These are phyloP conservation scores for Palloptera scutellata DNA, from an alignment of 2,888 invertebrate genomes.

Conservation along the genomic window DNA sequence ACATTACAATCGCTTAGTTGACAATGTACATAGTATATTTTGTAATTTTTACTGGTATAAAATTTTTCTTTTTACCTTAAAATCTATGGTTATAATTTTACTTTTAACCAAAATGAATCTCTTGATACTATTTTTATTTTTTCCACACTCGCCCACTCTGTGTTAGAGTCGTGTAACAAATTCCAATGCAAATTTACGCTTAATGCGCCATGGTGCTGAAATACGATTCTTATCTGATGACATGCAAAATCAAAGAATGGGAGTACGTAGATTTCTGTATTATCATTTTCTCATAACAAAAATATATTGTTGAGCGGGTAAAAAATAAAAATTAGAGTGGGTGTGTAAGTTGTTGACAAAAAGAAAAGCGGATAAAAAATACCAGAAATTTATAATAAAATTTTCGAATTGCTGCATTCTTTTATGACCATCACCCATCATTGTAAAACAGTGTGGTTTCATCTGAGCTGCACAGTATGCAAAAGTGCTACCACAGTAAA, in stretches of 20 bases:
- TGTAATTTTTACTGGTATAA: neutral
- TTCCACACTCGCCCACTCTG: no score
- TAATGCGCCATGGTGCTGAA: slow-evolving; percentile 9
- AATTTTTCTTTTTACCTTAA: neutral
- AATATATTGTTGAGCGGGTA: neutral
- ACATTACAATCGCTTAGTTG: slow-evolving; percentile 57
- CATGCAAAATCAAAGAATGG: slow-evolving; percentile 7
- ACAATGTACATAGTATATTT: slow-evolving; percentile 9
- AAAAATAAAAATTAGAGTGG: no score
- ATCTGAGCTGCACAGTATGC: no score
- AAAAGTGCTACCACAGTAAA: no score
- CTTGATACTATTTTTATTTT: neutral
- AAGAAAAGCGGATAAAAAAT: no score
- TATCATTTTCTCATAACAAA: neutral
- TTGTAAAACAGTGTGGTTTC: no score
- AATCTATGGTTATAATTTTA: neutral
- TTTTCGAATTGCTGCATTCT: no score
- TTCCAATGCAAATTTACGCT: neutral
- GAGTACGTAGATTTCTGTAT: neutral
- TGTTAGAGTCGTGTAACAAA: neutral
- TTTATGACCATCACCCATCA: no score
- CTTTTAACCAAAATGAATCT: neutral
- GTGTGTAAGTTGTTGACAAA: no score
- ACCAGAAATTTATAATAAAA: no score
- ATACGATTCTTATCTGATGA: slow-evolving; percentile 15